A percentile compares a stretch with the other conserved stretches of the same genome.
These are phyloP conservation scores for Ophioderma brevispina DNA, from an alignment of 35 echinoderm and acorn worm genomes.

Conservation along the genomic window DNA sequence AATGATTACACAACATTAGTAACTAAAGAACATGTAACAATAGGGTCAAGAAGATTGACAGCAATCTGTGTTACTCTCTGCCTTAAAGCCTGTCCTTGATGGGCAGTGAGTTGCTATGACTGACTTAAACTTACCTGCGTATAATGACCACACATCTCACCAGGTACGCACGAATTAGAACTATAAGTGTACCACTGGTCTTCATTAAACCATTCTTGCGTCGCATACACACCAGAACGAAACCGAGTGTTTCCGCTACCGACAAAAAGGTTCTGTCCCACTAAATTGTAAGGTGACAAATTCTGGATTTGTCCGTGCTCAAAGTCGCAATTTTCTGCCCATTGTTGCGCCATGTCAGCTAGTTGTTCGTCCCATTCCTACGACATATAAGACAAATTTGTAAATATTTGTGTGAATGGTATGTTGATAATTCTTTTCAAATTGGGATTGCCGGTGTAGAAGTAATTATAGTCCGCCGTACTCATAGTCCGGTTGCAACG, in stretches of 20 bases:
- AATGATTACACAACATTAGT: too few species aligned
- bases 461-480: too few species aligned
- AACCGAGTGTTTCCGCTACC: conserved; percentile 31
- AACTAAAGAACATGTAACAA: too few species aligned
- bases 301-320: conserved; percentile 57
- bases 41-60: too few species aligned
- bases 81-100: too few species aligned
- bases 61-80: too few species aligned
- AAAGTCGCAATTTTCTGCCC: conserved; percentile 77
- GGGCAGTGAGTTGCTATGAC: too few species aligned
- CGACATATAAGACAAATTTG: too few species aligned
- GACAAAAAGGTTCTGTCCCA: conserved; percentile 82
- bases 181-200: conserved; percentile 71
- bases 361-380: conserved; percentile 90
- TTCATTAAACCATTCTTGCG: conserved; percentile 85
- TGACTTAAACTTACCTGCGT: conserved; percentile 66
- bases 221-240: conserved; percentile 16
- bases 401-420: too few species aligned
- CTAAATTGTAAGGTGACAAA: conserved; percentile 34
- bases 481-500: too few species aligned
- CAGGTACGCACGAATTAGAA: conserved; percentile 25
- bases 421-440: too few species aligned
- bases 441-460: too few species aligned
- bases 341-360: conserved; percentile 83
- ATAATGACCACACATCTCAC: conserved; percentile 89